Evolutionary conservation across 2,797 vertebrate genomes (phyloP).

Genomic region (Calcarius lapponicus): DNA sequence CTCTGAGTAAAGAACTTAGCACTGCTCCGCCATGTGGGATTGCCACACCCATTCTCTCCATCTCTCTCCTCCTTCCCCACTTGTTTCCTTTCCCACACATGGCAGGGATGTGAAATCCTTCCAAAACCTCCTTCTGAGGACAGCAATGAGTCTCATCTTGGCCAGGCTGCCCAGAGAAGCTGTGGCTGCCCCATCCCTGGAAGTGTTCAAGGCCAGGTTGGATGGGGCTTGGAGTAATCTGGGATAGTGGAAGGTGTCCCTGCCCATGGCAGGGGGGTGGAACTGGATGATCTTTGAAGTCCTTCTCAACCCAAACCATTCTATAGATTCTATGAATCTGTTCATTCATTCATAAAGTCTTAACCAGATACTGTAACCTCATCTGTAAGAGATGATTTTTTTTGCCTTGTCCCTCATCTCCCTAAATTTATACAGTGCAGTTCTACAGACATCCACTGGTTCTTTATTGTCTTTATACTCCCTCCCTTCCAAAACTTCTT

Average conservation of each 20-base stretch:
- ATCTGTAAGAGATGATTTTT: background rate
- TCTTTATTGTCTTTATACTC: background rate
- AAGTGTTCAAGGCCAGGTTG: accelerated
- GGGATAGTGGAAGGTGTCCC: background rate
- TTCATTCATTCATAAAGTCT: background rate
- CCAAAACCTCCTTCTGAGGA: background rate
- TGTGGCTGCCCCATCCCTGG: background rate
- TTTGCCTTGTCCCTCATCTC: background rate
- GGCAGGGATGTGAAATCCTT: background rate
- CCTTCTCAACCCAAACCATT: background rate
- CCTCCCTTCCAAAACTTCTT: background rate
- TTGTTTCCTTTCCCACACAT: background rate
- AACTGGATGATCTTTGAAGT: background rate
- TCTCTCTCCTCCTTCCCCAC: background rate
- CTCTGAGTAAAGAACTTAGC: background rate
- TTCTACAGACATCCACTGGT: background rate
- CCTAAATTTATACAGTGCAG: background rate
- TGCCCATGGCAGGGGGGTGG: accelerated
- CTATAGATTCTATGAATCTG: background rate
- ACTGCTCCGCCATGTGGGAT: too few relatives aligned
- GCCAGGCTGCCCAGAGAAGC: background rate
- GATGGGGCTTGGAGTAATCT: accelerated
- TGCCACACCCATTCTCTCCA: background rate
- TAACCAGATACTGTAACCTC: background rate
- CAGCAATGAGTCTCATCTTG: background rate